Evolutionary conservation across 2,888 invertebrate species (phyloP), one percentile per base, ranked within the genome.

Genomic region (Julus scanicus): DNA sequence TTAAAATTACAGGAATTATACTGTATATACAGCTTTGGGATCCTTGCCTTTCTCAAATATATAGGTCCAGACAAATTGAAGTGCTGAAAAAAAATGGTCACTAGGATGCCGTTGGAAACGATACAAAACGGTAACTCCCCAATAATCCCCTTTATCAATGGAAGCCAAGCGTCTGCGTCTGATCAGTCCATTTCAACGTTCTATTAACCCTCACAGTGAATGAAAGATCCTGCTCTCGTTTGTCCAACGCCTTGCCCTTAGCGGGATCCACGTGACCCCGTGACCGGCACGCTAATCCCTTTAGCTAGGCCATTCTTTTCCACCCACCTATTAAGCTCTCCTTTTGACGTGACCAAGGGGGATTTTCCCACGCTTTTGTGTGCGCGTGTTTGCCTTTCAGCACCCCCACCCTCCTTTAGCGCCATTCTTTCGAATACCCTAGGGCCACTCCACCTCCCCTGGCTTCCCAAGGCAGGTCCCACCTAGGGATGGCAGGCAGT

Each of bases 141-240:
- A n/a, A 17, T 63, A 63, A 63, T 6, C 63, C 63, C 20, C 63
- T 63, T 17, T 63, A 17, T 63, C 4, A 63, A 63, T 63, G 63
- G 63, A 63, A n/a, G 63, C 63, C 63, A 2, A 63, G 63, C 63
- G 63, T 63, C 63, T 63, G 63, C 63, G 13, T 63, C n/a, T 63
- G 63, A 63, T 63, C 63, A 63, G 63, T 63, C n/a, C 63, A 63
- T 63, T 63, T 63, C 63, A 63, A 63, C n/a, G 63, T 63, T 63
- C 63, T 63, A 63, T 63, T 63, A 63, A 63, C 63, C 63, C 63
- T 13, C 63, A 63, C 4, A 63, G 63, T 63, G 63, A 63, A 63
- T 63, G 63, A 63, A 63, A 63, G 63, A 8, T 20, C n/a, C 63
- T 63, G 63, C 63, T 63, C 63, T 63, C 63, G 63, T 63, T 63